phyloP scores from a whole-genome alignment of 2,113 vertebrate genomes.

The Melanostigma gelatinosum region DNA sequence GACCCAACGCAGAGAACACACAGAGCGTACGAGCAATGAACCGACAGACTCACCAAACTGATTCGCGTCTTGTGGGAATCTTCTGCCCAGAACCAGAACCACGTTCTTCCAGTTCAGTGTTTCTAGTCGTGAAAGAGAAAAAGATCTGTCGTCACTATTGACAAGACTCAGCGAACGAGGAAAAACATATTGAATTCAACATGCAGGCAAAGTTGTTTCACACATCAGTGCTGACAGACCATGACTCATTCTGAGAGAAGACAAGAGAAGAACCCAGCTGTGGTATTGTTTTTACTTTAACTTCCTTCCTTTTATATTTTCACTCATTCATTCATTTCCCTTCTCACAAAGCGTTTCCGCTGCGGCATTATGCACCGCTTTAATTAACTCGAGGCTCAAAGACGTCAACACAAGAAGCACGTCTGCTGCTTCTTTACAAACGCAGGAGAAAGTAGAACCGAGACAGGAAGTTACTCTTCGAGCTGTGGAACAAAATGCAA shows the following conservation, averaged over 20 bases:
- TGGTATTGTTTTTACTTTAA: not conserved
- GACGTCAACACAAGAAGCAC: not conserved
- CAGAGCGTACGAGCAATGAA: constrained; percentile 7
- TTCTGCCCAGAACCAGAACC: constrained; percentile 89
- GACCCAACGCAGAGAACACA: not conserved
- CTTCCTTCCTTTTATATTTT: not conserved
- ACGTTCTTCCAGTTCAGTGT: constrained; percentile 86
- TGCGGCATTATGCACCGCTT: not conserved
- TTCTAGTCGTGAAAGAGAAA: constrained; percentile 65
- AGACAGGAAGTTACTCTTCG: no score
- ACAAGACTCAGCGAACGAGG: no score
- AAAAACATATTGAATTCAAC: not conserved
- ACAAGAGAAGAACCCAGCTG: constrained; percentile 11
- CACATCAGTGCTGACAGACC: not conserved
- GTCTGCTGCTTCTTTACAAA: not conserved
- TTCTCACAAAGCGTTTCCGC: not conserved
- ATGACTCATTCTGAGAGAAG: not conserved
- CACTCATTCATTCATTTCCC: not conserved
- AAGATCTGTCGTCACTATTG: not conserved
- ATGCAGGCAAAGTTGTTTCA: not conserved
- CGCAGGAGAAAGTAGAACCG: not conserved
- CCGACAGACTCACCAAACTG: constrained; percentile 80
- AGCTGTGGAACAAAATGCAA: no score
- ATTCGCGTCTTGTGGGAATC: constrained; percentile 70
- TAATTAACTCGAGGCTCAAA: not conserved